A percentile compares a stretch with the other conserved stretches of the same genome.
These are phyloP conservation scores for Ormyrus nitidulus DNA, from an alignment of 2,888 invertebrate species.

Conservation along the genomic window DNA sequence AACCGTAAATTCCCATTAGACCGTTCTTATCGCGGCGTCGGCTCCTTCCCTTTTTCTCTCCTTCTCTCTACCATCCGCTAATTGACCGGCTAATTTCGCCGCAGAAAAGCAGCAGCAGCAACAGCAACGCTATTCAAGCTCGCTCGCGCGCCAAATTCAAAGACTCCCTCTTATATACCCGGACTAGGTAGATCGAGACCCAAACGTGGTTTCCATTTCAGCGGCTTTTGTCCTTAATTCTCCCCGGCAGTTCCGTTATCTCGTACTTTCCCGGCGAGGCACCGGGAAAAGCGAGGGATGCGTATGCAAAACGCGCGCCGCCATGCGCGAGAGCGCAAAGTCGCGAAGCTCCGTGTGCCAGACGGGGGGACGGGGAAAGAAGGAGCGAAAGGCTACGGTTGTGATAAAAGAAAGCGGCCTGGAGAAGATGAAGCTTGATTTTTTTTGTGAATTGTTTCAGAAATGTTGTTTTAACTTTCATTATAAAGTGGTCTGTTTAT, in stretches of 20 bases:
- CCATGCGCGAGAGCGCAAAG: constrained; percentile 29
- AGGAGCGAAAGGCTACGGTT: neutral
- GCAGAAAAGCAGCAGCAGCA: neutral
- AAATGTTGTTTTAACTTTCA: too few relatives aligned
- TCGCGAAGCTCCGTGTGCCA: constrained; percentile 5
- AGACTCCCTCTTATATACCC: constrained; percentile 29
- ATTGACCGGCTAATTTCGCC: constrained; percentile 52
- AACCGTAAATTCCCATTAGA: constrained; percentile 45
- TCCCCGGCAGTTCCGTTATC: constrained; percentile 68
- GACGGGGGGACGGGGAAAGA: neutral
- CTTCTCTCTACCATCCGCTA: constrained; percentile 30
- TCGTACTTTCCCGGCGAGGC: constrained; percentile 66
- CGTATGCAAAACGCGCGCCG: constrained; percentile 45
- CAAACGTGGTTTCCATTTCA: constrained; percentile 61
- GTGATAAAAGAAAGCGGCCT: constrained; percentile 4
- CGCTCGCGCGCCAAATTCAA: constrained; percentile 37
- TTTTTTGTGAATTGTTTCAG: too few relatives aligned
- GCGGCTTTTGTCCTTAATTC: constrained; percentile 69
- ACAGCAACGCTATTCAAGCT: constrained; percentile 12
- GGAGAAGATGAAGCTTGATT: neutral
- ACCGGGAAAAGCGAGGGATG: constrained; percentile 3
- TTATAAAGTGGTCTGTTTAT: too few relatives aligned
- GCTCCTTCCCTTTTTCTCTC: neutral
- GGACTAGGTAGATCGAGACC: constrained; percentile 10
- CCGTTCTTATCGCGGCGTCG: constrained; percentile 30